Evolutionary conservation across 2,797 vertebrate genomes (phyloP).

Genomic region (Eleutherodactylus coqui): DNA sequence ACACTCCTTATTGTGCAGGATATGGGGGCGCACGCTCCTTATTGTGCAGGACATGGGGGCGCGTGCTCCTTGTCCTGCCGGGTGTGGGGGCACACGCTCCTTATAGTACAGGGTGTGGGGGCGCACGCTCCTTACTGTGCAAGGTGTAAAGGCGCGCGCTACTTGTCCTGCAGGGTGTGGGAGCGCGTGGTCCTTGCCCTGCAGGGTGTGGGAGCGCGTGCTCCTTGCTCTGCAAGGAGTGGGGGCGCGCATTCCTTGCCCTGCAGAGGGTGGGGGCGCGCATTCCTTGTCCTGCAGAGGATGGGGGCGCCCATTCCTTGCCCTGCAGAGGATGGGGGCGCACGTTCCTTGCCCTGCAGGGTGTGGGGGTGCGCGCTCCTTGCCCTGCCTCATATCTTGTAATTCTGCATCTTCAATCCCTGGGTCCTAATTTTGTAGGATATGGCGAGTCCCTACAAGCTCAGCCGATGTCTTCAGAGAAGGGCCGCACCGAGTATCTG

Average conservation of each 20-base stretch:
- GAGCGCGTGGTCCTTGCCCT: background rate
- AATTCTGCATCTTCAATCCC: background rate
- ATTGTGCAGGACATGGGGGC: background rate
- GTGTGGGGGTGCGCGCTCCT: background rate
- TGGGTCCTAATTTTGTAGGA: background rate
- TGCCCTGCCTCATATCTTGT: background rate
- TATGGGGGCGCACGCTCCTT: background rate
- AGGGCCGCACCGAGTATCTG: slow-evolving; percentile 84
- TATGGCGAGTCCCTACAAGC: slow-evolving; percentile 82
- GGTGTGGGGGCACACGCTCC: background rate
- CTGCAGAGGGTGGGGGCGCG: background rate
- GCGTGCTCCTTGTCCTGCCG: background rate
- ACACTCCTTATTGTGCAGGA: background rate
- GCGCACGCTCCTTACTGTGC: background rate
- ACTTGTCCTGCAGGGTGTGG: background rate
- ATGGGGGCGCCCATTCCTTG: background rate
- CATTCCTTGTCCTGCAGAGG: background rate
- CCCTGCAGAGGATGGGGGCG: background rate
- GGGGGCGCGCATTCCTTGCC: background rate
- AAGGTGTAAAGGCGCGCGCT: background rate
- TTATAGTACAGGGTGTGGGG: background rate
- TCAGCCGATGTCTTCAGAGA: slow-evolving; percentile 73
- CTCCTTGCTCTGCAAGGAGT: background rate
- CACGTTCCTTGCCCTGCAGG: background rate
- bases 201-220: background rate